A percentile compares a stretch with the other conserved stretches of the same genome.
These are phyloP conservation scores for Zelleria hepariella DNA, from an alignment of 2,888 invertebrate genomes.

Conservation along the genomic window DNA sequence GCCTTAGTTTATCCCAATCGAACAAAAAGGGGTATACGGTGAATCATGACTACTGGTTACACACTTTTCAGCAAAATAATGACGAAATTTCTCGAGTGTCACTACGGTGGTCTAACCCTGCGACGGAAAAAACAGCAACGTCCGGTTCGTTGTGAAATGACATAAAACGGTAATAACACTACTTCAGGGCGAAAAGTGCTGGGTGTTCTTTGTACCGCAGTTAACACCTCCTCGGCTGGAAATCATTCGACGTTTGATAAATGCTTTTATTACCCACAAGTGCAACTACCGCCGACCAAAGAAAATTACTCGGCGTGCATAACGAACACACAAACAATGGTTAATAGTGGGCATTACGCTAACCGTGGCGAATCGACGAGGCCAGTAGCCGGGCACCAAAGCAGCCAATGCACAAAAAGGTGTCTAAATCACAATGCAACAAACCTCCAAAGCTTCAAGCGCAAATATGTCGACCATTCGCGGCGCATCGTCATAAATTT, in stretches of 20 bases:
- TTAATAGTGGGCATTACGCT: constrained; percentile 33
- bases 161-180: constrained; percentile 26
- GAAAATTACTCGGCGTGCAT: constrained; percentile 51
- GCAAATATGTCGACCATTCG: constrained; percentile 59
- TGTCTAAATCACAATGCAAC: constrained; percentile 19
- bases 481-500: constrained; percentile 62
- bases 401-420: constrained; percentile 16
- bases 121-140: constrained; percentile 13
- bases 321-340: constrained; percentile 56
- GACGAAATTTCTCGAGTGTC: background rate
- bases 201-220: constrained; percentile 49
- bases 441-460: constrained; percentile 28
- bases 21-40: too few relatives aligned
- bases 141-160: constrained; percentile 38
- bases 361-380: constrained; percentile 47
- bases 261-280: constrained; percentile 53
- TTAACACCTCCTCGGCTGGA: constrained; percentile 42
- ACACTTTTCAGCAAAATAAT: background rate
- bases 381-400: constrained; percentile 23
- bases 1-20: too few relatives aligned
- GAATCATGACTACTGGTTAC: too few relatives aligned
- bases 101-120: constrained; percentile 2
- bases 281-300: constrained; percentile 44
- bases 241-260: constrained; percentile 33
- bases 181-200: constrained; percentile 18